phyloP scores from a whole-genome alignment of 2,113 vertebrate genomes.

The Corvus cornix region DNA sequence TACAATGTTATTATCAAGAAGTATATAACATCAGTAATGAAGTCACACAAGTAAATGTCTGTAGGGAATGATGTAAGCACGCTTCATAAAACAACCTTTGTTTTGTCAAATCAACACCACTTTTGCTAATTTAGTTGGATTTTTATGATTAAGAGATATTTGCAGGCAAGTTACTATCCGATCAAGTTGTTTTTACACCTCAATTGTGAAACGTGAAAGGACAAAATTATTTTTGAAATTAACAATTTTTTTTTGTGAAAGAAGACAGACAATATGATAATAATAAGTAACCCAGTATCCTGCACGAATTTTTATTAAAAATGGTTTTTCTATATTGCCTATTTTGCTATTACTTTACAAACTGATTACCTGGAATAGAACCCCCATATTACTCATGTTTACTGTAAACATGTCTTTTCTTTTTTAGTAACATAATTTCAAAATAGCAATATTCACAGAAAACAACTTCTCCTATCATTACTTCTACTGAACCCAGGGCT shows the following conservation, averaged over 20 bases:
- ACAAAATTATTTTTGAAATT: neutral
- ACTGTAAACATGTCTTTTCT: neutral
- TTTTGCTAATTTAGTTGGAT: neutral
- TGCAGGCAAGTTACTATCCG: neutral
- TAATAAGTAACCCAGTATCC: neutral
- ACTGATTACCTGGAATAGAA: neutral
- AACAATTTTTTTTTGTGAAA: neutral
- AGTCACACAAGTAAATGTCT: conserved; percentile 70
- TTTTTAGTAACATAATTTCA: neutral
- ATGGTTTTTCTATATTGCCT: neutral
- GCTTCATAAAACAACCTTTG: neutral
- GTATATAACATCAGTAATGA: conserved; percentile 59
- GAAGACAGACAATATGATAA: neutral
- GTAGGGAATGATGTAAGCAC: conserved; percentile 79
- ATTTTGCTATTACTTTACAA: neutral
- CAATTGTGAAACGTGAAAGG: neutral
- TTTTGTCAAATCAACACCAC: neutral
- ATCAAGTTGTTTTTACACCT: neutral
- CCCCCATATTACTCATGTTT: neutral
- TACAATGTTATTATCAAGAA: conserved; percentile 19
- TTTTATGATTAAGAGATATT: neutral
- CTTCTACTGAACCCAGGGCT: neutral
- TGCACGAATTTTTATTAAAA: neutral
- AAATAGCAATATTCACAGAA: neutral
- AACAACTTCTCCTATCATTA: neutral